Conservation (phyloP, 2,888 invertebrate species). For the Hedya salicella region DNA sequence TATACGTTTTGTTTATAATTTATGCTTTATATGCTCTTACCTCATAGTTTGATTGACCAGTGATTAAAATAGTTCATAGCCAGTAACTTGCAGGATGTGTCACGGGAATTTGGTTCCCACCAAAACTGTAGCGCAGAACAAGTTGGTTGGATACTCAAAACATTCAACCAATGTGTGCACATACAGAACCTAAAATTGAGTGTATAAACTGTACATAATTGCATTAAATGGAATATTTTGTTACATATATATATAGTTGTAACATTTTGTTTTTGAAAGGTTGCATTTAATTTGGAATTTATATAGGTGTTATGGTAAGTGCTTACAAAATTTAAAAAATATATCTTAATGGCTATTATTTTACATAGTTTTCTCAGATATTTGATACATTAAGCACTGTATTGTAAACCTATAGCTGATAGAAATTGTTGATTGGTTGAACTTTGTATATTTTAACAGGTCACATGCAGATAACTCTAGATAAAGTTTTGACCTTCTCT, state of each 20-base stretch:
- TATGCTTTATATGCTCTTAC: slow-evolving; percentile 40
- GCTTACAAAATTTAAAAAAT: slow-evolving; percentile 22
- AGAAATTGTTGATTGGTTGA: slow-evolving; percentile 19
- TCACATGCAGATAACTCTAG: slow-evolving; percentile 38
- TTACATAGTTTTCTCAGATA: slow-evolving; percentile 4
- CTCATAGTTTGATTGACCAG: slow-evolving; percentile 40
- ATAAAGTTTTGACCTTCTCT: slow-evolving; percentile 38
- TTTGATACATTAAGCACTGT: slow-evolving; percentile 18
- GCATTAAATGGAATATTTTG: slow-evolving; percentile 39
- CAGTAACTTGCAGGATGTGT: slow-evolving; percentile 19
- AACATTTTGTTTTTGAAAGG: slow-evolving; percentile 27
- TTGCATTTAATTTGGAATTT: slow-evolving; percentile 42
- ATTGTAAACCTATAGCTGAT: slow-evolving; percentile 1
- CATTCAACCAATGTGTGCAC: not conserved
- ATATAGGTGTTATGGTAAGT: slow-evolving; percentile 23
- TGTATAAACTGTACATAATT: slow-evolving; percentile 42
- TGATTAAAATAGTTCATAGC: slow-evolving; percentile 25
- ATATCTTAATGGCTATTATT: not conserved
- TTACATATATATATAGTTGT: slow-evolving; percentile 25
- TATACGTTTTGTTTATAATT: slow-evolving; percentile 38
- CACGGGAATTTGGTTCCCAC: not conserved
- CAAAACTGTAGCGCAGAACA: slow-evolving; percentile 5
- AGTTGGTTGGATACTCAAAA: slow-evolving; percentile 1
- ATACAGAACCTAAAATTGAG: slow-evolving; percentile 8
- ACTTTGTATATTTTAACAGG: slow-evolving; percentile 25